Percentiles rank a stretch among this genome's conserved stretches.
phyloP scores from a whole-genome alignment of 2,797 vertebrate species.

The Natrix natrix region DNA sequence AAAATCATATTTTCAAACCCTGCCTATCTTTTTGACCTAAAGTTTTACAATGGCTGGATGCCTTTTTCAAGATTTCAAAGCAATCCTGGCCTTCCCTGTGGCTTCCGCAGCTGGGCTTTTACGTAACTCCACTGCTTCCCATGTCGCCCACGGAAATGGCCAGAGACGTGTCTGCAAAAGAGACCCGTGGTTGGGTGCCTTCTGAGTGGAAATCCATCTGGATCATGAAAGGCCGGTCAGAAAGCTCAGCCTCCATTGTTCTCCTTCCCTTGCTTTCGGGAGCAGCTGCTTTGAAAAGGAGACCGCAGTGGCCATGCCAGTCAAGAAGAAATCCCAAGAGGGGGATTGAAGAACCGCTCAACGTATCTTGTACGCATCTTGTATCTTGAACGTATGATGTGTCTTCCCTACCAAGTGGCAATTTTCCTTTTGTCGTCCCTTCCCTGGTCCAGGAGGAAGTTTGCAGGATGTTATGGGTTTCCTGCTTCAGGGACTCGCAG shows the following conservation, averaged over 20 bases:
- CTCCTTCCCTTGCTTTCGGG: conserved; percentile 28
- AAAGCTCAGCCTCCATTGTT: neutral
- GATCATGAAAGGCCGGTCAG: neutral
- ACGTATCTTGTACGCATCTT: neutral
- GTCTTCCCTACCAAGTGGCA: conserved; percentile 36
- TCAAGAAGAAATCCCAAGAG: conserved; percentile 27
- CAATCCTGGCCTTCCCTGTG: neutral
- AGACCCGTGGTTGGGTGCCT: neutral
- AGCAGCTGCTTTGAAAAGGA: neutral
- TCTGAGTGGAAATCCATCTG: conserved; percentile 40
- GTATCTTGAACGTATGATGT: neutral
- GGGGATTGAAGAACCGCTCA: conserved; percentile 45
- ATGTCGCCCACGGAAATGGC: neutral
- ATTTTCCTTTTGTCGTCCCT: conserved; percentile 7
- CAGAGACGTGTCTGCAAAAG: neutral
- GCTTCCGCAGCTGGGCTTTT: neutral
- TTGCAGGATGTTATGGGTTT: conserved; percentile 75
- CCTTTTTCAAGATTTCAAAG: neutral
- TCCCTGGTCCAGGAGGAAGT: conserved; percentile 59
- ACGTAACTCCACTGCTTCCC: neutral
- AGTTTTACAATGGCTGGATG: neutral
- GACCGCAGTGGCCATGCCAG: neutral
- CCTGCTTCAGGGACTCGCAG: conserved; percentile 71
- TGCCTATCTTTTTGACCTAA: neutral
- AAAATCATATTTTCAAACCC: neutral